phyloP scores from a whole-genome alignment of 2,888 invertebrate genomes.

The Pseudococcus jackbeardsleyi region DNA sequence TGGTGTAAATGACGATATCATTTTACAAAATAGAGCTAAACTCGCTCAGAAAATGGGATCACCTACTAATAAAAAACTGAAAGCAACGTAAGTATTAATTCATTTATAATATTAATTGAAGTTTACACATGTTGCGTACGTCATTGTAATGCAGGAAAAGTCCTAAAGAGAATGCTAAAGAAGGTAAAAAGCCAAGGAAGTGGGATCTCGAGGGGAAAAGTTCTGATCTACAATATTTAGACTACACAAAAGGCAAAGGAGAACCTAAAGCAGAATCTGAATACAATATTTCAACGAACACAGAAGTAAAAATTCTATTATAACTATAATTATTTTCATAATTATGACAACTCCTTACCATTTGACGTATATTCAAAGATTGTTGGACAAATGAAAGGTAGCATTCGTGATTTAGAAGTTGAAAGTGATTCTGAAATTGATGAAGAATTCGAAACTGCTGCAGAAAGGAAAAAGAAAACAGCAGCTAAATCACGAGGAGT shows the following conservation, averaged over 20 bases:
- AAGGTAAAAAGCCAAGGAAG: conserved; percentile 88
- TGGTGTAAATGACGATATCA: conserved; percentile 75
- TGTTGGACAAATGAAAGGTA: conserved; percentile 87
- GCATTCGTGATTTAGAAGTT: conserved; percentile 85
- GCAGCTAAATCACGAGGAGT: conserved; percentile 74
- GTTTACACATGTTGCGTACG: not conserved
- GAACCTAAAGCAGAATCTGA: conserved; percentile 59
- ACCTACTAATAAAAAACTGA: conserved; percentile 76
- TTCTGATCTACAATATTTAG: conserved; percentile 83
- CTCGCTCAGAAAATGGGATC: conserved; percentile 80
- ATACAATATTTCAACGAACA: conserved; percentile 27
- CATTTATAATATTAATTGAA: not conserved
- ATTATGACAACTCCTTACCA: not conserved
- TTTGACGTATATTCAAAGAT: conserved; percentile 72
- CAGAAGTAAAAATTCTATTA: conserved; percentile 48
- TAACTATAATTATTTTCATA: not conserved
- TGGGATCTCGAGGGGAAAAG: conserved; percentile 89
- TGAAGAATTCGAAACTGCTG: conserved; percentile 66
- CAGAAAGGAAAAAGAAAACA: conserved; percentile 69
- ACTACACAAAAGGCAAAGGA: conserved; percentile 81
- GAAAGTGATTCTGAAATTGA: conserved; percentile 78
- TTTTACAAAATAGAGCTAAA: conserved; percentile 83
- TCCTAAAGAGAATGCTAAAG: conserved; percentile 75
- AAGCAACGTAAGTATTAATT: conserved; percentile 67
- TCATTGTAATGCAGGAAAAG: conserved; percentile 70